phyloP scores from a whole-genome alignment of 2,113 vertebrate species.

The Corythornis vintsioides region DNA sequence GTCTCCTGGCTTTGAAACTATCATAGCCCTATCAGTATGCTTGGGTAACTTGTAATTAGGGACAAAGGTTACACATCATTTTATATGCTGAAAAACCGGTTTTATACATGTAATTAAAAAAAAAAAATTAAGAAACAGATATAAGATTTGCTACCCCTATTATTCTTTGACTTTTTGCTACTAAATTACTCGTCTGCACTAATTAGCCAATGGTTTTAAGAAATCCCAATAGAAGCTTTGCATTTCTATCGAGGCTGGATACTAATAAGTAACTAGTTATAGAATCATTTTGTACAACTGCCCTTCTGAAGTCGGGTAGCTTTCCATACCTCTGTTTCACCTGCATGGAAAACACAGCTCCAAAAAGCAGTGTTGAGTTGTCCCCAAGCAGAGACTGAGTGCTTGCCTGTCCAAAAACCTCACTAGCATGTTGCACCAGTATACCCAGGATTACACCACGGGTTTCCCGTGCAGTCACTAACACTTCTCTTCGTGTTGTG shows the following conservation, averaged over 20 bases:
- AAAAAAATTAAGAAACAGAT: conserved; percentile 38
- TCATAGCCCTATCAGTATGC: conserved; percentile 54
- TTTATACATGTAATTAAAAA: conserved; percentile 50
- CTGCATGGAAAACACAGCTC: background rate
- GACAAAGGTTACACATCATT: conserved; percentile 67
- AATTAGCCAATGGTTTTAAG: background rate
- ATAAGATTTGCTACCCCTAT: conserved; percentile 1
- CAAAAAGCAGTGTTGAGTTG: background rate
- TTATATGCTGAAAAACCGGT: conserved; percentile 61
- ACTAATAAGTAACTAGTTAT: background rate
- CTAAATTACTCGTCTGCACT: background rate
- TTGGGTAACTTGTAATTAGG: conserved; percentile 66
- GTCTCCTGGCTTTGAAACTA: conserved; percentile 64
- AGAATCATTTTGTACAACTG: background rate
- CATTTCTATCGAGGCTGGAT: background rate
- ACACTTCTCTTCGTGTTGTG: background rate
- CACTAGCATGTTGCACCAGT: background rate
- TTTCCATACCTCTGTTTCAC: background rate
- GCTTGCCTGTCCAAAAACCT: background rate
- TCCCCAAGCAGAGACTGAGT: background rate
- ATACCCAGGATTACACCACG: background rate
- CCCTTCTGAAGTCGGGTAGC: background rate
- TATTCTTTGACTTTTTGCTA: conserved; percentile 2
- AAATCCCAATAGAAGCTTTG: background rate
- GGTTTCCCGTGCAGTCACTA: background rate